Evolutionary conservation across 1,140 invertebrate genomes (phyloP).

Genomic region (Ridgeia piscesae): DNA sequence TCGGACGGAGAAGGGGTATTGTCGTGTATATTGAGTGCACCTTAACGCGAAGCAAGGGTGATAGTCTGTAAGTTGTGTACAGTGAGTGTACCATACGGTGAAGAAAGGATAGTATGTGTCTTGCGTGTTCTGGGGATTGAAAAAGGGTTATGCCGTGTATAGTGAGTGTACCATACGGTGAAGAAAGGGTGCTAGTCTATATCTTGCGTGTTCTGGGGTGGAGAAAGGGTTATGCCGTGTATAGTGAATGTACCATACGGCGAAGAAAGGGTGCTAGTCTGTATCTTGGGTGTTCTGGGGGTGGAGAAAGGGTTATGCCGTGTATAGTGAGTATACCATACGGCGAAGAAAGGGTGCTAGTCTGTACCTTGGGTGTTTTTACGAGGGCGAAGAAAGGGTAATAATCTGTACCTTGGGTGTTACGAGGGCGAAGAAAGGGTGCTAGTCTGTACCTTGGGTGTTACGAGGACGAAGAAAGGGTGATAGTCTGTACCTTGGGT

Average conservation of each 20-base stretch:
- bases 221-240: neutral
- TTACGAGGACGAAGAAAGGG: conserved; percentile 17
- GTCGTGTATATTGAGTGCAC: too few relatives aligned
- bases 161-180: too few relatives aligned
- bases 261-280: neutral
- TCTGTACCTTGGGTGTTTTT: conserved; percentile 17
- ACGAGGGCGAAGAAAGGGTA: neutral
- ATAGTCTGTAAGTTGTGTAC: too few relatives aligned
- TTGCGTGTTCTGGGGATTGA: neutral
- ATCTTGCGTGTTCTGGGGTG: neutral
- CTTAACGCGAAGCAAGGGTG: too few relatives aligned
- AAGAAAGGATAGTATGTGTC: neutral
- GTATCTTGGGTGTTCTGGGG: conserved; percentile 16
- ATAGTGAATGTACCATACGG: neutral
- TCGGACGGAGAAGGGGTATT: too few relatives aligned
- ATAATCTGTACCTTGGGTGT: conserved; percentile 20
- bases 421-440: conserved; percentile 39
- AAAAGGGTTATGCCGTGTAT: too few relatives aligned
- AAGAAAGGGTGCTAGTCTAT: too few relatives aligned
- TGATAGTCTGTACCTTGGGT: too few relatives aligned
- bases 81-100: neutral
- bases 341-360: neutral
- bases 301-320: neutral
- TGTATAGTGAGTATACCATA: conserved; percentile 14
- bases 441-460: conserved; percentile 18